Percentiles rank a stretch among this genome's conserved stretches.
phyloP scores from a whole-genome alignment of 2,888 invertebrate species.

The Pogonocherus hispidulus region DNA sequence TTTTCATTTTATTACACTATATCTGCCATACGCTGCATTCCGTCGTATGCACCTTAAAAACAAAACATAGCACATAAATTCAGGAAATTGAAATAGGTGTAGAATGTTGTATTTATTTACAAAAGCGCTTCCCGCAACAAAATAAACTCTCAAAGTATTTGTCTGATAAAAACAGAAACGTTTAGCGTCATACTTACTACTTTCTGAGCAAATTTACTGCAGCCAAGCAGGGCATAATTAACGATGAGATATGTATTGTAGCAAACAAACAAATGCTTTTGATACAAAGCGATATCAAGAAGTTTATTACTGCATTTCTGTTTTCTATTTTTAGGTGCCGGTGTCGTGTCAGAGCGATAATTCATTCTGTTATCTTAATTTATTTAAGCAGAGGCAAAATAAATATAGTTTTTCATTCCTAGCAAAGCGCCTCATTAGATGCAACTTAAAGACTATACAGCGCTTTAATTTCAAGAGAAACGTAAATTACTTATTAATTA shows the following conservation, averaged over 20 bases:
- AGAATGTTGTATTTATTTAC: no score
- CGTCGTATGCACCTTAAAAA: no score
- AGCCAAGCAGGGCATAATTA: conserved; percentile 2
- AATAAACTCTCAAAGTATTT: not conserved
- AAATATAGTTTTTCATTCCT: not conserved
- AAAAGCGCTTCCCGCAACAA: not conserved
- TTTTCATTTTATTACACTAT: no score
- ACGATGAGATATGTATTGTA: conserved; percentile 1
- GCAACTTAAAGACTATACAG: no score
- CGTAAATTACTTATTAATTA: no score
- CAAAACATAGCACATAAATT: no score
- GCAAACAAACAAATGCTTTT: conserved; percentile 9
- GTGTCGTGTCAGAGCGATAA: conserved; percentile 13
- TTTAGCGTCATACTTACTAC: conserved; percentile 9
- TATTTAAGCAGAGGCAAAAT: not conserved
- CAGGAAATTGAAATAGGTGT: no score
- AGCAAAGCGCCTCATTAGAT: no score
- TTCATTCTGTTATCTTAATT: conserved; percentile 17
- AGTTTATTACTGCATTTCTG: conserved; percentile 18
- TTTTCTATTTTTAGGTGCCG: conserved; percentile 19
- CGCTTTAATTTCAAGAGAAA: no score
- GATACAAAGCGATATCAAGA: conserved; percentile 16
- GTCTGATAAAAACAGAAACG: not conserved
- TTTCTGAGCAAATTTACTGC: not conserved
- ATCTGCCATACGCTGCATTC: no score